These are phyloP conservation scores for Dasyornis broadbenti DNA, from an alignment of 2,113 vertebrate genomes.

Conservation along the genomic window DNA sequence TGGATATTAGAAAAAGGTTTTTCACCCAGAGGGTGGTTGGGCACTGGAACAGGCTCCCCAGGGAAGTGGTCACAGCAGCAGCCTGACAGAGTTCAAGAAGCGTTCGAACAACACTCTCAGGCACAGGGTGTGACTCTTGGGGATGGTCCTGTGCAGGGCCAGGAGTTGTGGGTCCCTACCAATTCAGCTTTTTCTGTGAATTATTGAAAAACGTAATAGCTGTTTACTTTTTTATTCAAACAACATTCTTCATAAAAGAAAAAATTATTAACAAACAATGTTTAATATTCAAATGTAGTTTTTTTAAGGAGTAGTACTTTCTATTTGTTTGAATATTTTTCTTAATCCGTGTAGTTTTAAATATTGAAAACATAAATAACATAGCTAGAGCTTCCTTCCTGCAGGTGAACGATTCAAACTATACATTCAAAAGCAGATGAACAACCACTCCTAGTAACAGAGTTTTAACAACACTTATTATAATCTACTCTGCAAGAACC, in stretches of 20 bases:
- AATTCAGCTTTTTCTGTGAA: not conserved
- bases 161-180: not conserved
- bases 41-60: not conserved
- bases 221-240: not conserved
- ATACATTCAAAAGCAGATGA: not conserved
- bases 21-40: not conserved
- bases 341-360: not conserved
- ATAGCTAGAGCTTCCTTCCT: not conserved
- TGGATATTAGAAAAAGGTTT: not conserved
- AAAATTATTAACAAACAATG: not conserved
- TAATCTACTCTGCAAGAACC: not conserved
- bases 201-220: not conserved
- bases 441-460: not conserved
- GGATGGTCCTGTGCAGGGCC: not conserved
- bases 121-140: not conserved
- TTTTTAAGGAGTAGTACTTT: not conserved
- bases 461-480: not conserved
- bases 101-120: accelerated
- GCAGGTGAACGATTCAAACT: not conserved
- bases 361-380: not conserved
- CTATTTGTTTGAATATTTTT: not conserved
- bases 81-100: not conserved
- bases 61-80: not conserved
- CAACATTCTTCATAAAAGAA: not conserved
- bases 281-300: not conserved